These are phyloP conservation scores for Zapus hudsonius DNA, from an alignment of 2,113 vertebrate genomes.

Conservation along the genomic window DNA sequence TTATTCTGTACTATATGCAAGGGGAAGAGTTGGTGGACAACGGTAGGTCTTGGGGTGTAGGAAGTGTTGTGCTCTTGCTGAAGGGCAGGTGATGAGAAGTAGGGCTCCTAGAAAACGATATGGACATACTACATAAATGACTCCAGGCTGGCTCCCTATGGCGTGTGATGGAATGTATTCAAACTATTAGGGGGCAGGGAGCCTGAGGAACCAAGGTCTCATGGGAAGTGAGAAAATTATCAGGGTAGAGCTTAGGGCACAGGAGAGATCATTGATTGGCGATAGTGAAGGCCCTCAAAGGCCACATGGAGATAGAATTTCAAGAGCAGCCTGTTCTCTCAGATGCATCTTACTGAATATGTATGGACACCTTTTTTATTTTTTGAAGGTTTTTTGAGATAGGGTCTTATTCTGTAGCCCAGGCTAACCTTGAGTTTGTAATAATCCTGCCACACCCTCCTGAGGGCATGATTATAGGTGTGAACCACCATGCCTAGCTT, in stretches of 20 bases:
- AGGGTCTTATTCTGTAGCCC: not conserved
- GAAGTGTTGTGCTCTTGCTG: no score
- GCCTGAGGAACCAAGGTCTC: not conserved
- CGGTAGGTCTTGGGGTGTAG: no score
- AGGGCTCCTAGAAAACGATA: no score
- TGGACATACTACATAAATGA: no score
- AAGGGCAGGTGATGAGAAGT: no score
- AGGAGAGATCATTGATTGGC: not conserved
- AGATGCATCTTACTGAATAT: not conserved
- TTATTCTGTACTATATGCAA: no score
- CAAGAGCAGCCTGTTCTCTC: no score
- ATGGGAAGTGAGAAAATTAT: not conserved
- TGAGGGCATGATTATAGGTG: not conserved
- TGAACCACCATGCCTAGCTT: not conserved
- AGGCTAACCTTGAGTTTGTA: not conserved
- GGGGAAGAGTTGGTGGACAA: no score
- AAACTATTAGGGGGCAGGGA: no score
- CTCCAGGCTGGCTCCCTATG: not conserved
- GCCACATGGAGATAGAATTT: not conserved
- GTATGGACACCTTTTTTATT: not conserved
- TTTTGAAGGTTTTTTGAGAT: not conserved
- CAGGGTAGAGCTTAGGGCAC: not conserved
- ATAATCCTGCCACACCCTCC: not conserved
- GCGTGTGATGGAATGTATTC: no score
- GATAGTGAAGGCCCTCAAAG: not conserved